A percentile compares a stretch with the other conserved stretches of the same genome.
Evolutionary conservation across 2,888 invertebrate species (phyloP).

Genomic region (Macropis europaea): DNA sequence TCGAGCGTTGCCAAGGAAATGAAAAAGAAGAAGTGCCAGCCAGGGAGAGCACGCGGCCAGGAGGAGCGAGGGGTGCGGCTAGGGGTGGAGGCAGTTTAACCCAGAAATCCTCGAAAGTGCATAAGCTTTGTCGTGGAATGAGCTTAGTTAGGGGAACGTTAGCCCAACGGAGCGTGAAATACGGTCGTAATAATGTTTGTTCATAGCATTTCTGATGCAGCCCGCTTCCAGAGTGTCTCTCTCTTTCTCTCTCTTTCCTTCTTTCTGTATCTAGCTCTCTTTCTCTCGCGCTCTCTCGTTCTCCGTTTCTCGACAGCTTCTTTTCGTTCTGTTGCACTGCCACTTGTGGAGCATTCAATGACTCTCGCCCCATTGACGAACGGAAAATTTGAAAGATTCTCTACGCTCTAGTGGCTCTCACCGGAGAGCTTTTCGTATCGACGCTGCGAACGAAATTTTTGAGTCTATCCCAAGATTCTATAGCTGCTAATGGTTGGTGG

Average conservation of each 20-base stretch:
- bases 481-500: too few species aligned
- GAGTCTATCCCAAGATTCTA: too few species aligned
- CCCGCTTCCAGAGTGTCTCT: slow-evolving; percentile 3
- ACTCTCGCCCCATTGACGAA: slow-evolving; percentile 22
- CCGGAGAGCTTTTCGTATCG: neutral
- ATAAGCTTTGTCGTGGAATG: slow-evolving; percentile 72
- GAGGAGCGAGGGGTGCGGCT: slow-evolving; percentile 3
- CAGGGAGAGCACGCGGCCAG: neutral
- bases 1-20: slow-evolving; percentile 49
- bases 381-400: slow-evolving; percentile 9
- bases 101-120: slow-evolving; percentile 67
- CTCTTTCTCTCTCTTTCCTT: slow-evolving; percentile 11
- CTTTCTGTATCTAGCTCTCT: slow-evolving; percentile 4
- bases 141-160: slow-evolving; percentile 71
- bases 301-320: neutral
- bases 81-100: slow-evolving; percentile 52
- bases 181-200: slow-evolving; percentile 68
- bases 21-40: slow-evolving; percentile 31
- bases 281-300: neutral
- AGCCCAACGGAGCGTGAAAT: slow-evolving; percentile 68
- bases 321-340: slow-evolving; percentile 3
- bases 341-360: slow-evolving; percentile 45
- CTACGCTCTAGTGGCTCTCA: neutral
- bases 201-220: slow-evolving; percentile 48
- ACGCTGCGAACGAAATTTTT: neutral